phyloP scores from a whole-genome alignment of 2,888 invertebrate species.

The Drosophila tanythrix region DNA sequence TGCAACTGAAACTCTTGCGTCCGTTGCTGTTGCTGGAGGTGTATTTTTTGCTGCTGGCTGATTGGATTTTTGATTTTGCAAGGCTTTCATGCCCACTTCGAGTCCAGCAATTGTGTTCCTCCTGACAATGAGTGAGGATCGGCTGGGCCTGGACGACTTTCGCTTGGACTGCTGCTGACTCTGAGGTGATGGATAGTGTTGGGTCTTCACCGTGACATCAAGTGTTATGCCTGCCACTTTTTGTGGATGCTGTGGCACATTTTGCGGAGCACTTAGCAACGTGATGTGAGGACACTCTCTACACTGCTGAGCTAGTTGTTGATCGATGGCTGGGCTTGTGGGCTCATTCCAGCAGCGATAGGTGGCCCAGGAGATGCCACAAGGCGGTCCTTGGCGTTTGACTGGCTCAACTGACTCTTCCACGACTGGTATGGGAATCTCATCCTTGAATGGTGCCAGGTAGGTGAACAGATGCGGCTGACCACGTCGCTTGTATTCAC shows the following conservation, averaged over 20 bases:
- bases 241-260: not conserved
- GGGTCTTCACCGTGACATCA: constrained; percentile 40
- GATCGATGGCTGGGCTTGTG: rapidly evolving
- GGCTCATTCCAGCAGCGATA: constrained; percentile 57
- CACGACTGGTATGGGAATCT: not conserved
- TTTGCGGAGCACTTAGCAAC: constrained; percentile 3
- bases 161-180: not conserved
- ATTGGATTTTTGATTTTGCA: not conserved
- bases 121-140: constrained; percentile 3
- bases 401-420: not conserved
- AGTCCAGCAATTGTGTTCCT: constrained; percentile 9
- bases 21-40: not conserved
- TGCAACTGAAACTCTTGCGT: too few relatives aligned
- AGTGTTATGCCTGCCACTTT: constrained; percentile 1
- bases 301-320: not conserved
- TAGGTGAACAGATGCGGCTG: constrained; percentile 63
- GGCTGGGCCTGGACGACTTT: not conserved
- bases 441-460: constrained; percentile 43
- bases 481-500: constrained; percentile 45
- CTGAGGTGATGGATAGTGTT: constrained; percentile 21
- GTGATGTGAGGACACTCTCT: constrained; percentile 14
- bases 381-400: constrained; percentile 30
- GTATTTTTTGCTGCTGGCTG: not conserved
- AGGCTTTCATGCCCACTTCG: not conserved
- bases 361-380: constrained; percentile 45